These are phyloP conservation scores for Bathybates hornii DNA, from an alignment of 2,113 vertebrate genomes.

Conservation along the genomic window DNA sequence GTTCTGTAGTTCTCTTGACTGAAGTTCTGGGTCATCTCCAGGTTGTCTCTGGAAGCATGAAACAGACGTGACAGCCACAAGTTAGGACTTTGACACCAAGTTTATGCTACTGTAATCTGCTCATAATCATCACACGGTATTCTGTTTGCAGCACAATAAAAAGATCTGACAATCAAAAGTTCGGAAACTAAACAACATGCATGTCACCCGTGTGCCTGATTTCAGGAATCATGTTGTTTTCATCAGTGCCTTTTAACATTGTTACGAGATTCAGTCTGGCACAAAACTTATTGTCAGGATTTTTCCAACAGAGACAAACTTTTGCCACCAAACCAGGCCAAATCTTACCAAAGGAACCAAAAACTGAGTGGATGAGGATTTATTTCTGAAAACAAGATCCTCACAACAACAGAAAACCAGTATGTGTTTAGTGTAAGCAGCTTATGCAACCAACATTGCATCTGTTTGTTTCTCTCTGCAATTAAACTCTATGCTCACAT, in stretches of 20 bases:
- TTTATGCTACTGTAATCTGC: neutral
- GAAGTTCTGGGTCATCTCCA: neutral
- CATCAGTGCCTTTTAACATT: neutral
- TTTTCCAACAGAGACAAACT: neutral
- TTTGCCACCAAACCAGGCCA: neutral
- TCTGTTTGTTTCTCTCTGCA: neutral
- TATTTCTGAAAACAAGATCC: neutral
- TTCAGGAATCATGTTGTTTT: neutral
- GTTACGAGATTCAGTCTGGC: neutral
- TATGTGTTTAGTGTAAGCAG: neutral
- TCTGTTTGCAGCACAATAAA: neutral
- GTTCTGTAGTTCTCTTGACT: neutral
- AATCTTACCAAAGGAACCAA: neutral
- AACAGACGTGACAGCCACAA: neutral
- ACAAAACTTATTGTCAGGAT: accelerated
- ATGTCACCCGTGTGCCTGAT: neutral
- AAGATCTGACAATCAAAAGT: neutral
- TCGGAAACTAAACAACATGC: neutral
- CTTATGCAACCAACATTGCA: neutral
- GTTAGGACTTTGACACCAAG: neutral
- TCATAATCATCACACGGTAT: accelerated
- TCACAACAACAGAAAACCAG: neutral
- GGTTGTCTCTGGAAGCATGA: neutral
- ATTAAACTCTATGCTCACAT: neutral
- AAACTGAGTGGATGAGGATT: neutral